A percentile compares a stretch with the other conserved stretches of the same genome.
Conservation (phyloP, 2,888 invertebrate species). For the Gymnosoma rotundatum region DNA sequence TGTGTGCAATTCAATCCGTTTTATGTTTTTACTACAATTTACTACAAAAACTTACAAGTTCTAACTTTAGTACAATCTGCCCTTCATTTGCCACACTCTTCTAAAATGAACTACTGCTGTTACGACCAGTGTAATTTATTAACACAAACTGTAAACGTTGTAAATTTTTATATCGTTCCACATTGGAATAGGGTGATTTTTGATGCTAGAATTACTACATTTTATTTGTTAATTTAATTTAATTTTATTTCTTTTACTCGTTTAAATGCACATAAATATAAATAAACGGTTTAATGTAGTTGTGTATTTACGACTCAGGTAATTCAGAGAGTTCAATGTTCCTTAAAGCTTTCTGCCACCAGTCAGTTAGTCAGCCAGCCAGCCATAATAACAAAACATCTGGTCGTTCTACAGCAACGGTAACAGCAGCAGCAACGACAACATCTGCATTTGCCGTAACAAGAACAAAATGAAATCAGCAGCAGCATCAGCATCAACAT, state of each 20-base stretch:
- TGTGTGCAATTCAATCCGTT: not conserved
- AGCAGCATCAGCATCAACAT: slow-evolving; percentile 20
- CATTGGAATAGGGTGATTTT: slow-evolving; percentile 32
- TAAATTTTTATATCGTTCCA: slow-evolving; percentile 21
- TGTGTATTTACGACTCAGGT: slow-evolving; percentile 50
- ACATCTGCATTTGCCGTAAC: slow-evolving; percentile 45
- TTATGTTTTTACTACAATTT: slow-evolving; percentile 52
- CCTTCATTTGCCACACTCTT: slow-evolving; percentile 25
- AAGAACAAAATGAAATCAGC: slow-evolving; percentile 34
- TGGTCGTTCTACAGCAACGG: slow-evolving; percentile 46
- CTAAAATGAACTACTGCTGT: not conserved
- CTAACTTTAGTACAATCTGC: slow-evolving; percentile 15
- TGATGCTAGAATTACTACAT: slow-evolving; percentile 39
- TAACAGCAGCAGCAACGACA: slow-evolving; percentile 22
- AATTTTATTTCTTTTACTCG: not conserved
- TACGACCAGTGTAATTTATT: slow-evolving; percentile 10
- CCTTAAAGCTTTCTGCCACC: slow-evolving; percentile 60
- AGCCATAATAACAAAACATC: slow-evolving; percentile 39
- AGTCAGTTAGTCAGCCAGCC: slow-evolving; percentile 25
- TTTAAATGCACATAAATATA: slow-evolving; percentile 22
- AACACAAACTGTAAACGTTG: slow-evolving; percentile 18
- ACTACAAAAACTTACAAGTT: slow-evolving; percentile 38
- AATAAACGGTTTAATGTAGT: slow-evolving; percentile 19
- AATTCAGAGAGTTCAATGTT: slow-evolving; percentile 68
- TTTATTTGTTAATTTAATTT: not conserved